Evolutionary conservation across 2,113 vertebrate species (phyloP), one percentile per base, ranked within the genome.

Genomic region (Rhineura floridana): DNA sequence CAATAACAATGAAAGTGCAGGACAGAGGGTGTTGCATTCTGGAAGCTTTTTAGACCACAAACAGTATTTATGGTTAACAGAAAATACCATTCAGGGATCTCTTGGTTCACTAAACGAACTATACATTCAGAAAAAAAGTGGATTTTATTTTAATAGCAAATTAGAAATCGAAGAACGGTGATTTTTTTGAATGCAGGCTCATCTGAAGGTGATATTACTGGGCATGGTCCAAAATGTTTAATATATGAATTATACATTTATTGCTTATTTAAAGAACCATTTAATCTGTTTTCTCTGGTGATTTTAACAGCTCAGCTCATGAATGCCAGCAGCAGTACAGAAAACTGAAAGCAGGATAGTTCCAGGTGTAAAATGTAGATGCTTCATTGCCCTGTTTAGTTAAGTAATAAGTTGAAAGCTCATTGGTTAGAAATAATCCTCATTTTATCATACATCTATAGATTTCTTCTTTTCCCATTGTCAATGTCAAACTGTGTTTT

Each of bases 201-300:
- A 33, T 42, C 84, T 63, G 76, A 79, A 94, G 0, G 42, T 88
- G 17, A 3, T 5, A 48, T 28, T 85, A 80, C 88, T 79, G 87
- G 25, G 3, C 25, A 78, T 78, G 72, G 1, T 5, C 83, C 89
- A 59, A 59, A 23, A 39, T 72, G 0, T 48, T 1, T 62, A 88
- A 87, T 63, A 15, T 87, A 75, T 72, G 92, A 83, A 85, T 10
- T 91, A 33, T 81, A 90, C 12, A 82, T 82, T 90, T 92, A 90
- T 1, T 1, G 9, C 92, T 52, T 62, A 70, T 90, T 90, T 92
- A 93, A 92, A 52, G 33, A 89, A 69, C 15, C 10, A 2, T 83
- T 94, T 91, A 93, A 91, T 93, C 93, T 95, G 55, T 92, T 91
- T 93, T 93, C 87, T 72, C 59, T 87, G n/a, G 55, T 90, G 75